Base-by-base conservation (phyloP, 2,888 invertebrate species). In the Unio delphinus region DNA sequence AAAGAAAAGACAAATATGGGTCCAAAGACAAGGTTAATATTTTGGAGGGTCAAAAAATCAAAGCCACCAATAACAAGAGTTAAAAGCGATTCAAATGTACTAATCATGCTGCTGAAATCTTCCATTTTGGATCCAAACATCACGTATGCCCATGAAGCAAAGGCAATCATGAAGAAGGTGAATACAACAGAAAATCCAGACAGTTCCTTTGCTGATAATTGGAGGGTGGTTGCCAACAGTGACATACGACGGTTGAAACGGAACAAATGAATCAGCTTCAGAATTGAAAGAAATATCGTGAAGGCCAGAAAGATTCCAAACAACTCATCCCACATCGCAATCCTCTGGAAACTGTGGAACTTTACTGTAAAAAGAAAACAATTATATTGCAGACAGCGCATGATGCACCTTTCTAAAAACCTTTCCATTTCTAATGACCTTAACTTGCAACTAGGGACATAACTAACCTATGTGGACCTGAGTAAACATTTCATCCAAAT, bases 241-340 rank as follows among this genome's bases (percentile, higher is more conserved):
- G 88, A 88, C 82, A 90, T 88, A 54, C 88, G 81, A 65, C 88
- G 83, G 78, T 91, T 91, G 84, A 90, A 91, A 64, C 90, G 80
- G 57, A 91, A 82, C 58, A 91, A 84, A 70, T 90, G 89, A 62
- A 90, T 88, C 73, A 91, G 87, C 75, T 91, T 90, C 55, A 91
- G 80, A 11, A 89, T 89, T 55, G 89, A 87, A 57, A 89, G 83
- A 80, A 91, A 91, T 62, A 90, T 76, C 6, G 80, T 74, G 59
- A 83, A 79, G 17, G 79, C 84, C 28, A 83, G 60, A 20, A 84
- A 60, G 57, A 74, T 76, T 56, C 80, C 76, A 65, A 83, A 83
- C 28, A 83, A 65, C n/a, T 82, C 80, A 65, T 84, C 81, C 84
- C 83, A 86, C 68, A 79, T 67, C 3, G 85, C 78, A 54, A 86